A percentile compares a stretch with the other conserved stretches of the same genome.
Evolutionary conservation across 2,888 invertebrate genomes (phyloP).

Genomic region (Leucophora obtusa): DNA sequence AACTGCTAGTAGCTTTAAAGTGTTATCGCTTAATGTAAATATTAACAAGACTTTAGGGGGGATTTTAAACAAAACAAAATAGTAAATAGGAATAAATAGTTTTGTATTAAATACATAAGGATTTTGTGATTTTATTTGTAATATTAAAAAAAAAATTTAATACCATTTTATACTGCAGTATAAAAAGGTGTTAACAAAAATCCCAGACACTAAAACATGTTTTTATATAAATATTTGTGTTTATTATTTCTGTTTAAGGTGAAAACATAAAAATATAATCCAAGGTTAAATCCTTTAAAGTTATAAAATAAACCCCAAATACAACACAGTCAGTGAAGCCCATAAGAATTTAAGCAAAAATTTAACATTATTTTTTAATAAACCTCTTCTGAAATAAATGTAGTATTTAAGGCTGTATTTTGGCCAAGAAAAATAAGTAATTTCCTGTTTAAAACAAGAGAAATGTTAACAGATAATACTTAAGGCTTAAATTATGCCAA

Average conservation of each 20-base stretch:
- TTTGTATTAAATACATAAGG: no score
- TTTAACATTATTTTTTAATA: not conserved
- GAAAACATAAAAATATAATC: not conserved
- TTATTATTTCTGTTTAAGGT: not conserved
- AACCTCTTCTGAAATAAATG: not conserved
- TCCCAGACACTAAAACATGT: no score
- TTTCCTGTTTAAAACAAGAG: not conserved
- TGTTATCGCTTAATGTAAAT: constrained; percentile 1
- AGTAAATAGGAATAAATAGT: no score
- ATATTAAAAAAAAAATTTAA: no score
- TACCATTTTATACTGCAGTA: no score
- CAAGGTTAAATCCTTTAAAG: not conserved
- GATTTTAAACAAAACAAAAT: no score
- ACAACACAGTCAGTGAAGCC: not conserved
- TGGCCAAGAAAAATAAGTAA: constrained; percentile 1
- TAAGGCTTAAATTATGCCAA: constrained; percentile 7
- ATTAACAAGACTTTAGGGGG: not conserved
- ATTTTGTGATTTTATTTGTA: no score
- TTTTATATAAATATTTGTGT: not conserved
- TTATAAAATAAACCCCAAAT: not conserved
- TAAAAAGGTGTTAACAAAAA: not conserved
- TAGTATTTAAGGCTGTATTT: not conserved
- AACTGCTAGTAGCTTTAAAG: not conserved
- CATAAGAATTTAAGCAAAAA: not conserved
- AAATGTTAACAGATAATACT: not conserved